Base-by-base conservation (phyloP, 2,888 invertebrate genomes). In the Hecatera dysodea region DNA sequence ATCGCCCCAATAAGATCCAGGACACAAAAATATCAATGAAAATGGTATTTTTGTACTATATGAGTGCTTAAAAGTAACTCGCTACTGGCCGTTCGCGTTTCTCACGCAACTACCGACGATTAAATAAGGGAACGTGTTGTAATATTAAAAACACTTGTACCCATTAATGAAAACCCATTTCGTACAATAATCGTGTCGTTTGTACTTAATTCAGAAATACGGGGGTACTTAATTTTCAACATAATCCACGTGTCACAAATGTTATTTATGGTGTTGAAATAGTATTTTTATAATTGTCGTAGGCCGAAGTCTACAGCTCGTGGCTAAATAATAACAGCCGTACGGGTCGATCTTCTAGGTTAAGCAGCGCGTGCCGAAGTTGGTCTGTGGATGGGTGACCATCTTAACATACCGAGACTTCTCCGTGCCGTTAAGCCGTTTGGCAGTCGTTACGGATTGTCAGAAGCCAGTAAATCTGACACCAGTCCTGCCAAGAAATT, bases 51-150 rank as follows among this genome's bases (percentile, higher is more conserved):
- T 81, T 86, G 85, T 84, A 79, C 72, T 77, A 78, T 82, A 86
- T 80, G 86, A 86, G 88, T 90, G 88, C 89, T 93, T 92, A 93
- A 94, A 92, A 90, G 86, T 81, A 84, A 77, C 91, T 89, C 85
- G 92, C 93, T 92, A 93, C 94, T 92, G 93, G 86, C 88, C 87
- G 91, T 85, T 95, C 89, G 96, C 95, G 96, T 96, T 96, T 95
- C 94, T 93, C 96, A 96, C 96, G 95, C 95, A 92, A 95, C 91
- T 87, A 88, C 90, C 87, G 90, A 90, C 93, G 94, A 94, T 93
- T 94, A 93, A 93, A 90, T 93, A 93, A 92, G 92, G 90, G 88
- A 90, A 77, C 89, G 90, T 90, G 90, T 93, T 92, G 90, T 91
- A 91, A 90, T 91, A 92, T 92, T 93, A 85, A 92, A 93, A 93